Evolutionary conservation across 2,797 vertebrate species (phyloP), one percentile per base, ranked within the genome.

Genomic region (Poliocrania exsul): DNA sequence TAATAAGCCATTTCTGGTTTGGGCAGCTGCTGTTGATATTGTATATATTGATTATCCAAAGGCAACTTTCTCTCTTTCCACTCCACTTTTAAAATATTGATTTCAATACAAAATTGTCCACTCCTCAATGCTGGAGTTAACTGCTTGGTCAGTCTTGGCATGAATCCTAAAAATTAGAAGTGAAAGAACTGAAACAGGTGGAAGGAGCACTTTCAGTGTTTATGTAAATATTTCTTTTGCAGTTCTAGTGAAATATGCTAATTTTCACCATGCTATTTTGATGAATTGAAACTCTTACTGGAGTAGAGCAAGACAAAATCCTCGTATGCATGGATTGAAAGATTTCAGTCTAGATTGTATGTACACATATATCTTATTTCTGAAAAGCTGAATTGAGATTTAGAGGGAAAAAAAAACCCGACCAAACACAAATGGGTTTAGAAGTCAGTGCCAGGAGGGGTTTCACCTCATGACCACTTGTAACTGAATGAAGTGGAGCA

Each of bases 1-100:
- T 74, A 78, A 93, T 82, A 93, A 88, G 37, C 54, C 53, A 69
- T 81, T 95, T 94, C 35, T 61, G 61, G 29, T 92, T 93, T 19
- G 38, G 21, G 51, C 70, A 85, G 35, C 40, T 85, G 33, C 13
- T 85, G 37, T 53, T 61, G 53, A 5, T 66, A 56, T 5, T 67
- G 62, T 70, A 62, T 46, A 90, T 81, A 64, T 10, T 85, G 38
- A 79, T 40, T 42, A 66, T 79, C 53, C 33, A 49, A 81, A 90
- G 18, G 31, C 29, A 70, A 60, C 65, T 73, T 50, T 40, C 8
- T 33, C 28, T 33, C 38, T 72, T 86, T 51, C 31, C 10, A 11
- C 10, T 79, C 10, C 10, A 29, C 5, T 66, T 94, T 56, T 50
- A 6, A 86, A 94, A 64, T 42, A 49, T 12, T 78, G 17, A 46